Evolutionary conservation across 2,888 invertebrate species (phyloP).

Genomic region (Phyllotreta striolata): DNA sequence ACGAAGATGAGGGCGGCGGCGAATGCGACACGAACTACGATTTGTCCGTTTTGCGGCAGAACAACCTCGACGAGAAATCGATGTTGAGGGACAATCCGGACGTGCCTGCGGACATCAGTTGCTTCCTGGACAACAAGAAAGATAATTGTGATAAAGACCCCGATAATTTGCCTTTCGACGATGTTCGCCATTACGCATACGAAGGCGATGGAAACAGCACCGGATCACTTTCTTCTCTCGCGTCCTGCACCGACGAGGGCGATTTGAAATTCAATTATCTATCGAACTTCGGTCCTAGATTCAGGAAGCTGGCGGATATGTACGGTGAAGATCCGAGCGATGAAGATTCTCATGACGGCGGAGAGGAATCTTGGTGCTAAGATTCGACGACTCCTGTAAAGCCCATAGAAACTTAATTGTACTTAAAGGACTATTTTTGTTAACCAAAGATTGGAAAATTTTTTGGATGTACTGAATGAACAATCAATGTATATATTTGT

Average conservation of each 20-base stretch:
- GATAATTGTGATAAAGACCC: constrained; percentile 91
- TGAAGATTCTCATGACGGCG: constrained; percentile 78
- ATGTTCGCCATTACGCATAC: constrained; percentile 96
- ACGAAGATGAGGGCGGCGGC: constrained; percentile 98
- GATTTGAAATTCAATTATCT: constrained; percentile 94
- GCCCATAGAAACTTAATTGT: constrained; percentile 42
- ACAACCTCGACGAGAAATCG: constrained; percentile 53
- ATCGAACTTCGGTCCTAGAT: constrained; percentile 94
- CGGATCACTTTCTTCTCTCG: constrained; percentile 91
- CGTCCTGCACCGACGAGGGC: constrained; percentile 71
- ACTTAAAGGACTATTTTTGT: constrained; percentile 50
- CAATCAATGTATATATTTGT: constrained; percentile 38
- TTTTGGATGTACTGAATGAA: constrained; percentile 49
- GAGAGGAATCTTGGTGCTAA: constrained; percentile 86
- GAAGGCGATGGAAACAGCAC: constrained; percentile 94
- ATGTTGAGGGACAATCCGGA: constrained; percentile 63
- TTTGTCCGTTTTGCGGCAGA: constrained; percentile 74
- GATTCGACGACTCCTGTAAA: constrained; percentile 23
- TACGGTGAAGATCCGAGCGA: constrained; percentile 90
- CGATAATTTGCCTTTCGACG: constrained; percentile 92
- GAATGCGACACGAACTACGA: constrained; percentile 96
- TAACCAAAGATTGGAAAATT: constrained; percentile 53
- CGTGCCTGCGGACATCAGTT: constrained; percentile 84
- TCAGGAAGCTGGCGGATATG: constrained; percentile 93
- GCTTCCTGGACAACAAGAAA: constrained; percentile 89